Evolutionary conservation across 1,140 invertebrate species (phyloP), one percentile per base, ranked within the genome.

Genomic region (Pseudoatta argentina): DNA sequence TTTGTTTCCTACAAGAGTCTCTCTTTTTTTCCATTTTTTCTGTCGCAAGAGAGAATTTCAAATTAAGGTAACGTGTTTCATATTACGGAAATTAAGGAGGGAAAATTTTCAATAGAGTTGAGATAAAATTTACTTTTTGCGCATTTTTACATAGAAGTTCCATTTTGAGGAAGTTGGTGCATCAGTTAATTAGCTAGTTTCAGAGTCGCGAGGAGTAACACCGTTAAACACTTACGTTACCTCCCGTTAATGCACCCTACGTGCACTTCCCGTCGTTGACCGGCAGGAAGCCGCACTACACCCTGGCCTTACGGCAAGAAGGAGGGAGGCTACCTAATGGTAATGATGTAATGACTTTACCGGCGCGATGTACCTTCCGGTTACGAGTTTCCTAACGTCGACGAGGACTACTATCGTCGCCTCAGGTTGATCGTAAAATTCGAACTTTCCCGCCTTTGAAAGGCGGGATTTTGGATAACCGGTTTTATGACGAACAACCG

Each of bases 261-360:
- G 88, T 87, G 86, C 82, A 91, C 88, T 92, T 93, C 89, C 92
- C 87, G 81, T 88, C 55, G 81, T 85, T 73, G 91, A 81, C 73
- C 72, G 79, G 90, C 87, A 91, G 92, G 92, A 93, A 93, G 87
- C 86, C 67, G 85, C 77, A 55, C 66, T 85, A 85, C 72, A 79
- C 67, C 61, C 87, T 77, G 76, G 66, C 78, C 82, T 75, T 88
- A 90, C 44, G 67, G 8, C 44, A 10, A 44, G 73, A 73, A 53
- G 30, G 39, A 61, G 87, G 79, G 75, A 75, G 48, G 18, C 78
- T 69, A 85, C 86, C 86, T 91, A 91, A 93, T 93, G 89, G 89
- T 81, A 87, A 87, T 86, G 66, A 87, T 86, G 90, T 89, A 91
- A 92, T 91, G 92, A 89, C 91, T 92, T 93, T 92, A 88, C 89